A percentile compares a stretch with the other conserved stretches of the same genome.
These are phyloP conservation scores for Cichladusa arquata DNA, from an alignment of 2,113 vertebrate species.

Conservation along the genomic window DNA sequence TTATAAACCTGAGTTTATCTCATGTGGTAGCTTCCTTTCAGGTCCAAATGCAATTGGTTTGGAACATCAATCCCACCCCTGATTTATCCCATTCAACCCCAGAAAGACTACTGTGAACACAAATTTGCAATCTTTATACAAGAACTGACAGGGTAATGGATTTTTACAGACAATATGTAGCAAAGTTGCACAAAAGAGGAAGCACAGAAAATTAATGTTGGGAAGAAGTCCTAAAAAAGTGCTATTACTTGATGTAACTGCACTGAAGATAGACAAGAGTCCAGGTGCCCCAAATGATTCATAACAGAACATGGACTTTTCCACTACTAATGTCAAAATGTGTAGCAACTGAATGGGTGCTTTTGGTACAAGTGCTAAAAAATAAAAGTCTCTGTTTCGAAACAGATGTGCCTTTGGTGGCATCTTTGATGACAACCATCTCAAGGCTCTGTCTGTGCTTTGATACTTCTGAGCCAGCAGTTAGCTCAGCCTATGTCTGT, in stretches of 20 bases:
- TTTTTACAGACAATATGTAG: neutral
- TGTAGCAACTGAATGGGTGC: rapidly evolving
- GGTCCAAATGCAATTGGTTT: neutral
- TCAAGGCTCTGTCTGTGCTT: neutral
- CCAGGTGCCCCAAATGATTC: neutral
- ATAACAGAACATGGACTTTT: neutral
- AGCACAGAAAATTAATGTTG: neutral
- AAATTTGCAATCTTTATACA: neutral
- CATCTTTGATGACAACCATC: neutral
- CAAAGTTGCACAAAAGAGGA: neutral
- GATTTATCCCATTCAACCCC: neutral
- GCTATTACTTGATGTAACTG: neutral
- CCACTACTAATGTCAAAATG: neutral
- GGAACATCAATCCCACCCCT: neutral
- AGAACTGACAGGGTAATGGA: neutral
- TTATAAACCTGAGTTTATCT: neutral
- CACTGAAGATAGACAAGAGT: neutral
- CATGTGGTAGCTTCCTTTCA: neutral
- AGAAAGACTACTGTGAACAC: neutral
- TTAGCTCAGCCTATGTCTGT: neutral
- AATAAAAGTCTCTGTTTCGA: neutral
- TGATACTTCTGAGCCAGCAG: neutral
- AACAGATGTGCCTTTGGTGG: neutral
- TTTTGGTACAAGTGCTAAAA: neutral
- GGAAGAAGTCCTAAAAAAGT: neutral